A percentile compares a stretch with the other conserved stretches of the same genome.
These are phyloP conservation scores for Mamestra configurata DNA, from an alignment of 1,140 invertebrate genomes.

Conservation along the genomic window DNA sequence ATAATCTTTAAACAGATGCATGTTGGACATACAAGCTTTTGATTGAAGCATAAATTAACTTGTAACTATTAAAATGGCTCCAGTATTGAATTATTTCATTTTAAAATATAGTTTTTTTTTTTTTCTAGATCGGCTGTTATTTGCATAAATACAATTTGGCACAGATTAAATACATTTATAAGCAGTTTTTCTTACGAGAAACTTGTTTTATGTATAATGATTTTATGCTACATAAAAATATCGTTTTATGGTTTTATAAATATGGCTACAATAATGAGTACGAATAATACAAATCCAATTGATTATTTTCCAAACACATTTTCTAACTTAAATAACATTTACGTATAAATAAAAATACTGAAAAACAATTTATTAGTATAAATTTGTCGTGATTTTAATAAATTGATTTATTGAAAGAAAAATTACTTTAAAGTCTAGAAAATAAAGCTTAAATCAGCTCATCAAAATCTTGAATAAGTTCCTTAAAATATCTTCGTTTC, in stretches of 20 bases:
- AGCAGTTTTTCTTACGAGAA: not conserved
- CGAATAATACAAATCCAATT: not conserved
- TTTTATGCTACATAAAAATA: not conserved
- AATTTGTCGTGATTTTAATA: constrained; percentile 14
- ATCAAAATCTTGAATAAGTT: not conserved
- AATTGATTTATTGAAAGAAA: not conserved
- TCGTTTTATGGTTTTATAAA: not conserved
- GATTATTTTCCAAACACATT: not conserved
- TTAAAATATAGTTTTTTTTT: too few relatives aligned
- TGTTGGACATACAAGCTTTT: too few relatives aligned
- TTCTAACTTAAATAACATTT: constrained; percentile 11
- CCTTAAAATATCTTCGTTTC: constrained; percentile 20
- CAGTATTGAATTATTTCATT: not conserved
- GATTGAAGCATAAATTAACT: not conserved
- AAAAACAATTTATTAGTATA: constrained; percentile 1
- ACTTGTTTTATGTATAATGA: not conserved
- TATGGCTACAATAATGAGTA: not conserved
- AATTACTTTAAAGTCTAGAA: not conserved
- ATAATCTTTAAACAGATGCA: too few relatives aligned
- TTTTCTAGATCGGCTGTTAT: not conserved
- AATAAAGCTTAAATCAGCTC: constrained; percentile 4
- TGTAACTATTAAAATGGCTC: not conserved
- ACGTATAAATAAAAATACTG: constrained; percentile 37
- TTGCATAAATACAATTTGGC: not conserved
- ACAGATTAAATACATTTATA: not conserved